Conservation (phyloP, 2,113 vertebrate species). For the Thermophis baileyi region DNA sequence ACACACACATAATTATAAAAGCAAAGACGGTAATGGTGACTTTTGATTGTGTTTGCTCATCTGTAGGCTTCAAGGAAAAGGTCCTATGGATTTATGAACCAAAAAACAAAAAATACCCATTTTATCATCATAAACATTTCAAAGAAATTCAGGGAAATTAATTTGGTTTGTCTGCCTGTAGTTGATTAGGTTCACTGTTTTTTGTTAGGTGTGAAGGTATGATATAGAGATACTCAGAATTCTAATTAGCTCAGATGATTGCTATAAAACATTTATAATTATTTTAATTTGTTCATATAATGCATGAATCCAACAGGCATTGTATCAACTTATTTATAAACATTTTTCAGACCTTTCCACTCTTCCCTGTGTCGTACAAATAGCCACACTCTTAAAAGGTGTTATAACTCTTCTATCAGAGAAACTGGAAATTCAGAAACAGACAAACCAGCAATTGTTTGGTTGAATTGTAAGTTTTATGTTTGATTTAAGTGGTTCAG, state of each 20-base stretch:
- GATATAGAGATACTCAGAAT: slow-evolving; percentile 59
- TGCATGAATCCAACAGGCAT: slow-evolving; percentile 32
- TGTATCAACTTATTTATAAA: slow-evolving; percentile 50
- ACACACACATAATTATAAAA: slow-evolving; percentile 30
- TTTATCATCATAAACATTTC: slow-evolving; percentile 65
- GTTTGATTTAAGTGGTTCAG: background rate
- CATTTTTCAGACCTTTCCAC: slow-evolving; percentile 41
- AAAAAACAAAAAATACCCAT: slow-evolving; percentile 60
- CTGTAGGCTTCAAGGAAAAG: slow-evolving; percentile 17
- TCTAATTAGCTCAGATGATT: slow-evolving; percentile 65
- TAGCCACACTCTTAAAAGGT: slow-evolving; percentile 53
- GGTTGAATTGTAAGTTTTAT: slow-evolving; percentile 19
- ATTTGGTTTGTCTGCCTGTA: slow-evolving; percentile 54
- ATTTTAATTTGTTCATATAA: slow-evolving; percentile 65
- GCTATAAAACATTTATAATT: slow-evolving; percentile 59
- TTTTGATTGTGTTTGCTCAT: slow-evolving; percentile 30
- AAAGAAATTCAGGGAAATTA: slow-evolving; percentile 56
- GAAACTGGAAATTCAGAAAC: slow-evolving; percentile 40
- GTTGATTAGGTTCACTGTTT: slow-evolving; percentile 61
- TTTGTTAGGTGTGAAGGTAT: slow-evolving; percentile 60
- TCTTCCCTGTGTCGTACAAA: slow-evolving; percentile 36
- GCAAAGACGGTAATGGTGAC: background rate
- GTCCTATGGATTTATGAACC: slow-evolving; percentile 34
- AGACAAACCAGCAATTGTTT: slow-evolving; percentile 11
- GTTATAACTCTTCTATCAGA: slow-evolving; percentile 45